phyloP scores from a whole-genome alignment of 2,113 vertebrate species.

The Coptodon bakossiorum region DNA sequence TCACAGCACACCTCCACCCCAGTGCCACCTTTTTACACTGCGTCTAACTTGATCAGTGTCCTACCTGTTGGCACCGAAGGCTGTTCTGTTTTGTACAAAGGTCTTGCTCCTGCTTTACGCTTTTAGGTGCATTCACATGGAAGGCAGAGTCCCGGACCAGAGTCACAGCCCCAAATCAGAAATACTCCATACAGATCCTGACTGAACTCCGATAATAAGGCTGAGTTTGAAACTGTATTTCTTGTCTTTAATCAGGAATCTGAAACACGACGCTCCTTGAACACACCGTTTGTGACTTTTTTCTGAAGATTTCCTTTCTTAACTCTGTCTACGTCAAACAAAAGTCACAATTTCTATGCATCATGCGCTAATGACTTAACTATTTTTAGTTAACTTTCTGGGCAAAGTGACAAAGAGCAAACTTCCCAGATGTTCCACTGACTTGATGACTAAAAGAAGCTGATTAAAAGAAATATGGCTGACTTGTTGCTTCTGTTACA shows the following conservation, averaged over 20 bases:
- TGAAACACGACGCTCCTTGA: background rate
- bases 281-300: background rate
- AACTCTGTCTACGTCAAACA: background rate
- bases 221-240: background rate
- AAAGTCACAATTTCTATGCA: background rate
- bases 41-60: background rate
- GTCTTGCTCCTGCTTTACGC: background rate
- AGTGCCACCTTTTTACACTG: background rate
- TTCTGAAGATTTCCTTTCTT: background rate
- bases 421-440: background rate
- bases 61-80: background rate
- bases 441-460: background rate
- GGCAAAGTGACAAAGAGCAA: rapidly evolving
- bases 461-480: background rate
- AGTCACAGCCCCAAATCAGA: background rate
- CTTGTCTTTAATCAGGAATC: background rate
- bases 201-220: background rate
- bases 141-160: background rate
- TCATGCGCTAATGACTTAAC: background rate
- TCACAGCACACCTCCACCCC: background rate
- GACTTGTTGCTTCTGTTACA: background rate
- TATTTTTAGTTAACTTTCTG: background rate
- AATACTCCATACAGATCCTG: background rate
- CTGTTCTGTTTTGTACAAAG: background rate
- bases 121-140: background rate